phyloP scores from a whole-genome alignment of 2,888 invertebrate genomes.

The Zele albiditarsus region DNA sequence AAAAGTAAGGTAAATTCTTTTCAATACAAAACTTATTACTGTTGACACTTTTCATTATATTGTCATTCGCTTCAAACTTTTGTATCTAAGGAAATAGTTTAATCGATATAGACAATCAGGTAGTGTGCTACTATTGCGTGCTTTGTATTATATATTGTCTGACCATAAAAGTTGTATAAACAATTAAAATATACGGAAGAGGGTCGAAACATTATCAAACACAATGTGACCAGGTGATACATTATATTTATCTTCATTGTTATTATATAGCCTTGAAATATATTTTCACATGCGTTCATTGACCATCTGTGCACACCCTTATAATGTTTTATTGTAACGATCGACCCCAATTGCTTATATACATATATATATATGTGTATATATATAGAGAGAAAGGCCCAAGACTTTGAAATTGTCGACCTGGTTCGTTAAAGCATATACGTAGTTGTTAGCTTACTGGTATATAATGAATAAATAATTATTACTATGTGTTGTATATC shows the following conservation, averaged over 20 bases:
- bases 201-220: not conserved
- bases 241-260: not conserved
- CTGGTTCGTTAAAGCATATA: not conserved
- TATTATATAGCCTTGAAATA: conserved; percentile 4
- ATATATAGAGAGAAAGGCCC: not conserved
- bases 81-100: conserved; percentile 36
- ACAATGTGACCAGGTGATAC: not conserved
- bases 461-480: not conserved
- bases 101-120: conserved; percentile 43
- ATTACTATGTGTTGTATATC: not conserved
- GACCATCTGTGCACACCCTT: not conserved
- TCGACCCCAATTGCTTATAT: conserved; percentile 14
- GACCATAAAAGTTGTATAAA: not conserved
- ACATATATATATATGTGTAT: not conserved
- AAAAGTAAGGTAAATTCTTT: too few species aligned
- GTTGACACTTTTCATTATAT: not conserved
- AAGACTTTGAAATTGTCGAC: conserved; percentile 14
- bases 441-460: not conserved
- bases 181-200: not conserved
- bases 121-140: conserved; percentile 29
- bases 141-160: not conserved
- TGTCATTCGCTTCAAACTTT: not conserved
- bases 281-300: conserved; percentile 5
- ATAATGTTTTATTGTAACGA: conserved; percentile 12
- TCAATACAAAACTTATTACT: not conserved